Evolutionary conservation across 2,888 invertebrate genomes (phyloP), one percentile per base, ranked within the genome.

Genomic region (Polydrusus tereticollis): DNA sequence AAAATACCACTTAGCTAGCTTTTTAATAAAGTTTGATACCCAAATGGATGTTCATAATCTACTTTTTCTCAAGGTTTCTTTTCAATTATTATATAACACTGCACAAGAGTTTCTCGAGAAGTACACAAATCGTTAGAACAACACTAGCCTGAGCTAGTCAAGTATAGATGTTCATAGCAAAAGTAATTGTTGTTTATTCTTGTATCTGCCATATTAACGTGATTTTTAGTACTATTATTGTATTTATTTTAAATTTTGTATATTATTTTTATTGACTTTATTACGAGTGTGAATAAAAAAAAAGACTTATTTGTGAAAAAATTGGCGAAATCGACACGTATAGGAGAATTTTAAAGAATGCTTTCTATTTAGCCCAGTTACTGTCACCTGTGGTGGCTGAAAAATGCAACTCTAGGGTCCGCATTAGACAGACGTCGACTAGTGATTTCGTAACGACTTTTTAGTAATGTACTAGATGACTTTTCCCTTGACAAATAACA

Each of bases 241-340:
- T 33, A 33, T 52, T 50, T 64, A 50, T 55, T 50, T 55, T 55
- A 55, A 55, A 55, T 33, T 55, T 14, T 55, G 52, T 55, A 55
- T 29, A 29, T 55, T 55, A 55, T 55, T 47, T 55, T 55, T n/a
- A 55, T 55, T 55, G n/a, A 55, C 29, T 18, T 29, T 16, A 52
- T 14, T 52, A 23, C 52, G 16, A 29, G 29, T 55, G 29, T 29
- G 10, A 18, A 29, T 12, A 55, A 55, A 29, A 55, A 55, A 50
- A 14, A 26, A n/a, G 14, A 47, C 45, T 47, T 29, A 55, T 38
- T 38, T 38, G 79, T 80, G 77, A 80, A 79, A 77, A 79, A 77
- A 80, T 78, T 79, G 76, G 64, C 79, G 78, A 80, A 76, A 77
- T 68, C 29, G 38, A 69, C 67, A 50, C 65, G 76, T 75, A 72